Evolutionary conservation across 2,113 vertebrate species (phyloP).

Genomic region (Xenopus tropicalis): DNA sequence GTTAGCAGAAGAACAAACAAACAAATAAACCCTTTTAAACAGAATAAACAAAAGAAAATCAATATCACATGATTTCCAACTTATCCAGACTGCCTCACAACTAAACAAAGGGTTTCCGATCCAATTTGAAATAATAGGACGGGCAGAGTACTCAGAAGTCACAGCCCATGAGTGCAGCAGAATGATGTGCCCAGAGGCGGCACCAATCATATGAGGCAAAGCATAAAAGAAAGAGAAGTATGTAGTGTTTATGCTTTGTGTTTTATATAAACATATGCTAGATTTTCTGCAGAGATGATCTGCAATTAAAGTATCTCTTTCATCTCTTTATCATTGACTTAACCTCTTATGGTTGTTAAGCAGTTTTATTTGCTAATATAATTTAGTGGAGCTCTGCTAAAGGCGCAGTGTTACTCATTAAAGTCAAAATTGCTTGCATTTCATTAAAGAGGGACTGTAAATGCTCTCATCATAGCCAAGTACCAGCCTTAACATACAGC

Average conservation of each 20-base stretch:
- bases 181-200: not conserved
- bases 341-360: no score
- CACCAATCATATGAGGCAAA: not conserved
- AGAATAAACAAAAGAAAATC: not conserved
- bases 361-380: no score
- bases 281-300: not conserved
- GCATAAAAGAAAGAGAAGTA: not conserved
- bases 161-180: not conserved
- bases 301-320: no score
- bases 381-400: no score
- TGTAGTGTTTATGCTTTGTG: not conserved
- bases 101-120: not conserved
- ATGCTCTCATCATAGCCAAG: no score
- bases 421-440: no score
- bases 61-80: not conserved
- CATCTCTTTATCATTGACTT: no score
- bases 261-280: not conserved
- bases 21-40: no score
- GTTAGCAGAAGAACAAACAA: not conserved
- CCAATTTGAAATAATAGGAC: not conserved
- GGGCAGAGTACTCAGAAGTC: not conserved
- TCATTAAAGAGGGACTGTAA: no score
- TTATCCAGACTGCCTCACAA: not conserved
- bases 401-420: no score
- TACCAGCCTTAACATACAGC: no score